Base-by-base conservation (phyloP, 2,888 invertebrate species). In the Microctonus hyperodae region DNA sequence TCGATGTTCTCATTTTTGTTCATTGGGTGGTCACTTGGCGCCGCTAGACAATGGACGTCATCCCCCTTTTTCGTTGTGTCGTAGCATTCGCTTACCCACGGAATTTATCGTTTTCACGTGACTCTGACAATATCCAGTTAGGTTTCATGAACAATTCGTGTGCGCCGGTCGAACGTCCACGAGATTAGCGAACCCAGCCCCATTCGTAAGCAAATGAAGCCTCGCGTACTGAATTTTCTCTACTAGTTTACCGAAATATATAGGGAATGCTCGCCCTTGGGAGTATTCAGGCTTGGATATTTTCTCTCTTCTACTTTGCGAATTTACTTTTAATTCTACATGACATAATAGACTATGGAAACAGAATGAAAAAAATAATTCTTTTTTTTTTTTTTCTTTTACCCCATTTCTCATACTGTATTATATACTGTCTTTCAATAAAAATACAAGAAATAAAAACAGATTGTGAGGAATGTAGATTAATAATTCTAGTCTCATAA, bases 31-130 rank as follows among this genome's bases (percentile, higher is more conserved):
- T 50, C 48, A 50, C 23, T 50, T 23, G 48, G 48, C 20, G 22
- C 48, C 35, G 51, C 44, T 59, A 65, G 67, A 62, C 66, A 62
- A 66, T 66, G 60, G 66, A 37, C 44, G 16, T 20, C 59, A 22
- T 13, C n/a, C 44, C 44, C 37, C n/a, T 10, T 59, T 20, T 35
- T 11, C 35, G 22, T 44, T 23, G 7, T 40, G 50, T 33, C 16
- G 37, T 57, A 51, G 44, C 33, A 48, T 55, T 56, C 56, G 31
- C 25, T 13, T 35, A 20, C 48, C 53, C 68, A 48, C 22, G n/a
- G 59, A 71, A 75, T 77, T 77, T 76, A 76, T 74, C 72, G 76
- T 76, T 74, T 73, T 74, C 73, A 65, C 70, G 65, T 73, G 70
- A 57, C 70, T 69, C 72, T 70, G 72, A 73, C 74, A 69, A 65